Conservation (phyloP, 2,888 invertebrate genomes). For the Spisula solida region DNA sequence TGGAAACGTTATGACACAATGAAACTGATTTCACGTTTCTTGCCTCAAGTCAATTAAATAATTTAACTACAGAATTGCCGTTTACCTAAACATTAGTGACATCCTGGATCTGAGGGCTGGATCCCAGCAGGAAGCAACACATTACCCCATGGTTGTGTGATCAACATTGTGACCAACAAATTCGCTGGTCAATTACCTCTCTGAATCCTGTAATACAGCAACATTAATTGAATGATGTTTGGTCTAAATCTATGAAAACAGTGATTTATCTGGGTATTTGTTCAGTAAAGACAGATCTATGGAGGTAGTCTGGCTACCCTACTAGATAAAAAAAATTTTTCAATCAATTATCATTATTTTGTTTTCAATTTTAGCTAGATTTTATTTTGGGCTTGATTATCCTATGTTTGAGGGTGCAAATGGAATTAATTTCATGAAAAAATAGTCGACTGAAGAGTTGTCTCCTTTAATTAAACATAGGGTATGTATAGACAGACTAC, state of each 20-base stretch:
- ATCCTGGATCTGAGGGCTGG: neutral
- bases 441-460: too few species aligned
- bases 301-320: too few species aligned
- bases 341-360: too few species aligned
- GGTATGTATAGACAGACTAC: too few species aligned
- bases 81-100: neutral
- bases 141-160: neutral
- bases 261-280: too few species aligned
- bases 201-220: neutral
- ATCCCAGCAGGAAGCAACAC: neutral
- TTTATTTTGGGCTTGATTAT: too few species aligned
- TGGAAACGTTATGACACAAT: neutral
- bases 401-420: too few species aligned
- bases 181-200: neutral
- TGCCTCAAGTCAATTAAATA: neutral
- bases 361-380: too few species aligned
- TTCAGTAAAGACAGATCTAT: neutral
- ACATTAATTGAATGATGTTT: neutral
- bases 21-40: neutral
- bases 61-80: neutral
- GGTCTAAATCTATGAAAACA: neutral
- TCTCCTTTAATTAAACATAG: too few species aligned
- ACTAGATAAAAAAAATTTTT: too few species aligned
- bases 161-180: neutral
- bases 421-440: too few species aligned